These are phyloP conservation scores for Gephyroberyx darwinii DNA, from an alignment of 2,797 vertebrate genomes.

Conservation along the genomic window DNA sequence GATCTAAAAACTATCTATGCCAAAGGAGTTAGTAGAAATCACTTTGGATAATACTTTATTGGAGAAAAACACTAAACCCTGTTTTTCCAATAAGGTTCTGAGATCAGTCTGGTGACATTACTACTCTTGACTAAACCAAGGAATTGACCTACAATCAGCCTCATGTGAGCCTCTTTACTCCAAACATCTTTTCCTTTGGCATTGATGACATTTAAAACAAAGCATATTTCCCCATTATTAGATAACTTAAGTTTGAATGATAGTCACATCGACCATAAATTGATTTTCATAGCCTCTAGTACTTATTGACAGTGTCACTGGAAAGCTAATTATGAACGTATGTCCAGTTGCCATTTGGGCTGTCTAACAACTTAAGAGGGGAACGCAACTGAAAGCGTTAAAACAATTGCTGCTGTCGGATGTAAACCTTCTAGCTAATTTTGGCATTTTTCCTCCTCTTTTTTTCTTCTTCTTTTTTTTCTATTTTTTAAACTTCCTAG, in stretches of 20 bases:
- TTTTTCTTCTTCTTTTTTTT: no score
- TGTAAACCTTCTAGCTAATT: slow-evolving; percentile 19
- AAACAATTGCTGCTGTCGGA: slow-evolving; percentile 54
- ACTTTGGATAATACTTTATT: slow-evolving; percentile 67
- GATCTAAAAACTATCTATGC: slow-evolving; percentile 9
- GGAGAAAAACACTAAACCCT: background rate
- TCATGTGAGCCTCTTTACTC: slow-evolving; percentile 2
- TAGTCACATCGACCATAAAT: slow-evolving; percentile 63
- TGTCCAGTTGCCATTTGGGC: slow-evolving; percentile 14
- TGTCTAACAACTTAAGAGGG: slow-evolving; percentile 5
- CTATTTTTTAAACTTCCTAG: background rate
- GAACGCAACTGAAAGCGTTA: background rate
- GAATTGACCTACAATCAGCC: slow-evolving; percentile 3
- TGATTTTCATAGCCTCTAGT: slow-evolving; percentile 46
- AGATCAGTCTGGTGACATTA: slow-evolving; percentile 1
- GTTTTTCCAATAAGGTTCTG: background rate
- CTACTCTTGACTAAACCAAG: background rate
- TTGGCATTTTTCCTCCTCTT: background rate
- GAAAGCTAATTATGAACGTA: slow-evolving; percentile 52
- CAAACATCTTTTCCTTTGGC: slow-evolving; percentile 71
- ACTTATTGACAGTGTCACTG: slow-evolving; percentile 49
- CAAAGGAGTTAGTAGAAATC: slow-evolving; percentile 56
- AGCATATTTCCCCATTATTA: slow-evolving; percentile 55
- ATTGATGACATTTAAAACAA: slow-evolving; percentile 63
- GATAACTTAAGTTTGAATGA: slow-evolving; percentile 63